A percentile compares a stretch with the other conserved stretches of the same genome.
Evolutionary conservation across 1,140 invertebrate species (phyloP).

Genomic region (honey bee (Apis mellifera)): Amel_HAv3.1 CM009932.2:14867501-14868000

Average conservation of each 20-base stretch:
- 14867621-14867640: constrained; percentile 91
- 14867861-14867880: constrained; percentile 42
- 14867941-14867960: rapidly evolving
- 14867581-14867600: constrained; percentile 87
- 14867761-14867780: constrained; percentile 74
- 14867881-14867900: constrained; percentile 77
- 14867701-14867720: constrained; percentile 79
- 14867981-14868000: no score
- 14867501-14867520: constrained; percentile 14
- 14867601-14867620: constrained; percentile 93
- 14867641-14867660: constrained; percentile 92
- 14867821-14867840: background rate
- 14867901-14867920: constrained; percentile 56
- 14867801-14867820: constrained; percentile 33
- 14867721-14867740: constrained; percentile 80
- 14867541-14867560: constrained; percentile 88
- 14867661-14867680: constrained; percentile 86
- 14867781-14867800: constrained; percentile 78
- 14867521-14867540: constrained; percentile 63
- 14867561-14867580: constrained; percentile 92
- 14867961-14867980: no score
- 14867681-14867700: constrained; percentile 79
- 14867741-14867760: constrained; percentile 80
- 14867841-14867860: background rate
- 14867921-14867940: no score